These are phyloP conservation scores for Thyatira batis DNA, from an alignment of 2,888 invertebrate genomes.

Conservation along the genomic window DNA sequence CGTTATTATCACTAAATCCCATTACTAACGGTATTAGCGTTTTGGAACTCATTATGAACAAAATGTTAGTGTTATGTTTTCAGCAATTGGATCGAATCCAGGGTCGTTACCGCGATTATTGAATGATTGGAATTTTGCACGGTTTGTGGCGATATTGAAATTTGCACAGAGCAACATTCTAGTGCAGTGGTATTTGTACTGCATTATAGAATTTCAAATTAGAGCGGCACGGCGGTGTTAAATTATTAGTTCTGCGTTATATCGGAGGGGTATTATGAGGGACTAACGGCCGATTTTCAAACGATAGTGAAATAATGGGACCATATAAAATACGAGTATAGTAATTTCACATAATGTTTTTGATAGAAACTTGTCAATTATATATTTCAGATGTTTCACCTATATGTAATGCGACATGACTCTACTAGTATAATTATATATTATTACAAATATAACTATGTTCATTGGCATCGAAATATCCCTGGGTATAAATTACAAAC, in stretches of 20 bases:
- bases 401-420: no score
- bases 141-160: background rate
- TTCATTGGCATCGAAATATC: no score
- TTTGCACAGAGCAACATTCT: background rate
- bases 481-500: no score
- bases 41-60: background rate
- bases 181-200: background rate
- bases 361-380: no score
- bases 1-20: background rate
- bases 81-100: constrained; percentile 29
- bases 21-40: background rate
- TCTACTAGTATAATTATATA: no score
- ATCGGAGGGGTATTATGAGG: background rate
- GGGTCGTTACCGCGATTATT: constrained; percentile 22
- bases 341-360: no score
- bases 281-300: no score
- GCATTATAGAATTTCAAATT: background rate
- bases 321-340: no score
- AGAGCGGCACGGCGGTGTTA: background rate
- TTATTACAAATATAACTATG: no score
- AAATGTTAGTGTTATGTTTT: constrained; percentile 15
- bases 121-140: constrained; percentile 18
- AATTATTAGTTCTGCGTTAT: background rate
- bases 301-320: no score
- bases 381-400: no score